Conservation (phyloP, 2,888 invertebrate genomes). For the Phengaris alcon region DNA sequence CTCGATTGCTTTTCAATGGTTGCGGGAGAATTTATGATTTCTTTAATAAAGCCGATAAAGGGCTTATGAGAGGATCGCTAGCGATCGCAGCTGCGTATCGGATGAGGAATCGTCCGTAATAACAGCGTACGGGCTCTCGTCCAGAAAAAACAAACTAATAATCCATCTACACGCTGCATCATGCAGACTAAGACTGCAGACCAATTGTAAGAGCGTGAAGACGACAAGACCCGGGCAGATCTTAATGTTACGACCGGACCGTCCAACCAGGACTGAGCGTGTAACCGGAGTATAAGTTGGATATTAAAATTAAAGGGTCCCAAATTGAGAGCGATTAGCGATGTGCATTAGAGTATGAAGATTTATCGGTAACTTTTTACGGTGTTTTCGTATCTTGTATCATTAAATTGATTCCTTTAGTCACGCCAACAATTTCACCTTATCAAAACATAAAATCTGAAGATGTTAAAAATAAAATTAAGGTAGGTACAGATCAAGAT, state of each 20-base stretch:
- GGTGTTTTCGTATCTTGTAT: constrained; percentile 29
- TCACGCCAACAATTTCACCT: neutral
- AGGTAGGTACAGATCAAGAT: neutral
- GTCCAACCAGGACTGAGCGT: neutral
- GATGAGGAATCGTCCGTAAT: constrained; percentile 50
- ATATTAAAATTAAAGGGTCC: constrained; percentile 35
- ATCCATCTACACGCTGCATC: neutral
- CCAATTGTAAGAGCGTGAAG: neutral
- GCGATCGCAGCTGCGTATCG: constrained; percentile 48
- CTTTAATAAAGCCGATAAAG: constrained; percentile 46
- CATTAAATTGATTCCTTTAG: constrained; percentile 13
- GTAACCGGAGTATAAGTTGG: constrained; percentile 31
- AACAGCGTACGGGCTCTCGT: constrained; percentile 45
- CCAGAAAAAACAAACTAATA: neutral
- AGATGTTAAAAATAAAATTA: neutral
- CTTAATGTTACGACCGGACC: too few species aligned
- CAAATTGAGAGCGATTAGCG: constrained; percentile 22
- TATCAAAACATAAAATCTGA: neutral
- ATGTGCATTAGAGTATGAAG: constrained; percentile 8
- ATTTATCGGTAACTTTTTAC: constrained; percentile 31
- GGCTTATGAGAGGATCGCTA: constrained; percentile 49
- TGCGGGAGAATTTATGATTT: constrained; percentile 32
- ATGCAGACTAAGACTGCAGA: neutral
- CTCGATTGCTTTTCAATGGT: constrained; percentile 32
- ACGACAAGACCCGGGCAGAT: neutral